phyloP scores from a whole-genome alignment of 2,113 vertebrate species.

The Neodontobutis hainanensis region DNA sequence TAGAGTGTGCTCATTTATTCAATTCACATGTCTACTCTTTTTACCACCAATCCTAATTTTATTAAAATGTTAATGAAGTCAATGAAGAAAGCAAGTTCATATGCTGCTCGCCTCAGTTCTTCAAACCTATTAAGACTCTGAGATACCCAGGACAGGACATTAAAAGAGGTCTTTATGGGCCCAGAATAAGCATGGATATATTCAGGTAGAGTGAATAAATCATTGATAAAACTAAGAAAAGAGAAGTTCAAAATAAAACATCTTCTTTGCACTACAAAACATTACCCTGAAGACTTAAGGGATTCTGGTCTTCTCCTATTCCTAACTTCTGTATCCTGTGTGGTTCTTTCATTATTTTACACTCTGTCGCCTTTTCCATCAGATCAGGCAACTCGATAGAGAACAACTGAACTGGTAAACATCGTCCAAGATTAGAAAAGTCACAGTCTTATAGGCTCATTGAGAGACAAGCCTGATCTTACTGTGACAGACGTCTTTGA shows the following conservation, averaged over 20 bases:
- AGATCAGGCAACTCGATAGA: background rate
- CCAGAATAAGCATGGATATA: background rate
- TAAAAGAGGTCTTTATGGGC: background rate
- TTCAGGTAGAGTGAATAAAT: background rate
- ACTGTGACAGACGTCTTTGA: no score
- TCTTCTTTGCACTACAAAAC: background rate
- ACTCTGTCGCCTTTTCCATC: conserved; percentile 1
- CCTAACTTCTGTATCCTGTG: conserved; percentile 3
- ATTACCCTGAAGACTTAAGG: background rate
- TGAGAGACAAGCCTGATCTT: background rate
- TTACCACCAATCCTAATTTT: conserved; percentile 26
- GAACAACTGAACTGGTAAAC: background rate
- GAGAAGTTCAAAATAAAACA: background rate
- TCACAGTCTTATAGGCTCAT: background rate
- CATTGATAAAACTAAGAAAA: background rate
- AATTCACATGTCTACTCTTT: conserved; percentile 33
- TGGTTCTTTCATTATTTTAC: conserved; percentile 39
- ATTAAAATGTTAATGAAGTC: conserved; percentile 41
- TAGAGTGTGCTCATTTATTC: conserved; percentile 19
- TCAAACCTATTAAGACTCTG: conserved; percentile 14
- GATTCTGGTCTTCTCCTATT: conserved; percentile 16
- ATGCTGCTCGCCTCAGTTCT: conserved; percentile 4
- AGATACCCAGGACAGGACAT: background rate
- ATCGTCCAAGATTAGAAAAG: conserved; percentile 1
- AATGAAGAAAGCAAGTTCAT: conserved; percentile 15